Conservation (phyloP, 2,888 invertebrate species). For the Phengaris arion region DNA sequence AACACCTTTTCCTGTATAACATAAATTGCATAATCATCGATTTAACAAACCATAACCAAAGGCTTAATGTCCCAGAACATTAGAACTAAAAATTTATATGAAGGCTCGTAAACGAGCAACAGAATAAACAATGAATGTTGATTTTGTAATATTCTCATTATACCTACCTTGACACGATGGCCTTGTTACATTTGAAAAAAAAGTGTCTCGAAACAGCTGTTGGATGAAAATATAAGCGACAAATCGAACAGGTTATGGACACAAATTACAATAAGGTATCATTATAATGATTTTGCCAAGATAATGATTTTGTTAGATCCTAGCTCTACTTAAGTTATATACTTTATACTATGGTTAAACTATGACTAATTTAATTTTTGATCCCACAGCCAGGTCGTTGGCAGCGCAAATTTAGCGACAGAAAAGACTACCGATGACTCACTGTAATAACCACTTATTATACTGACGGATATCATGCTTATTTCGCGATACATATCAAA, state of each 20-base stretch:
- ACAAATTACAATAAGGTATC: background rate
- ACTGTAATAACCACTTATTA: conserved; percentile 44
- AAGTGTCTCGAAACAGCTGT: conserved; percentile 42
- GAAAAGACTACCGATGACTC: conserved; percentile 70
- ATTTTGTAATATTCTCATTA: conserved; percentile 39
- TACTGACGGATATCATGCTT: conserved; percentile 23
- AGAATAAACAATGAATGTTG: conserved; percentile 20
- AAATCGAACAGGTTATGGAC: background rate
- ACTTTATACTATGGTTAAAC: background rate
- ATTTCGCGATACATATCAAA: conserved; percentile 18
- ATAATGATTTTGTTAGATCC: background rate
- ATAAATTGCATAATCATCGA: conserved; percentile 1
- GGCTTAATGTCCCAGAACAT: conserved; percentile 1
- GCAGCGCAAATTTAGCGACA: conserved; percentile 68
- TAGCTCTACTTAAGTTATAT: background rate
- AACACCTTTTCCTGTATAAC: conserved; percentile 1
- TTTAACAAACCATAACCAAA: conserved; percentile 6
- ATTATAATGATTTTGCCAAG: background rate
- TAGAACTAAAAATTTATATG: background rate
- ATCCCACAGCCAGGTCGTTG: conserved; percentile 52
- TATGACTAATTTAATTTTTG: conserved; percentile 30
- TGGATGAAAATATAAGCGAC: background rate
- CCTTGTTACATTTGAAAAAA: conserved; percentile 50
- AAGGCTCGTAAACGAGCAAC: background rate
- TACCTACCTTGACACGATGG: conserved; percentile 50